These are phyloP conservation scores for Casuarius casuarius DNA, from an alignment of 2,113 vertebrate genomes.

Conservation along the genomic window DNA sequence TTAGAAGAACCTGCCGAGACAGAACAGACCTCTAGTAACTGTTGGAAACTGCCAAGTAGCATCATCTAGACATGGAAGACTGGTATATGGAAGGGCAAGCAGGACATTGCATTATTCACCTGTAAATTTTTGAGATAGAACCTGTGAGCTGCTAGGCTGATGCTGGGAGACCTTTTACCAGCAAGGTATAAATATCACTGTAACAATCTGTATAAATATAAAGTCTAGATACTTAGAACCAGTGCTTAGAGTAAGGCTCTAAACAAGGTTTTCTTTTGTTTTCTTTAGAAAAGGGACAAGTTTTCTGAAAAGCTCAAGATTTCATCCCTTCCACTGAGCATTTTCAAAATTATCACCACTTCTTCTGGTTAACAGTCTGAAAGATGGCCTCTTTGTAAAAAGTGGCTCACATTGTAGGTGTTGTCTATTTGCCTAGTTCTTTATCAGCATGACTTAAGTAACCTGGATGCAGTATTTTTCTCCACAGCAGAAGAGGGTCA, in stretches of 20 bases:
- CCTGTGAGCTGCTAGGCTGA: background rate
- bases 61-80: background rate
- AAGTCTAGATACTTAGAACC: background rate
- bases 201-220: background rate
- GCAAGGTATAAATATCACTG: background rate
- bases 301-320: background rate
- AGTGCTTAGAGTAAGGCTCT: background rate
- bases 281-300: background rate
- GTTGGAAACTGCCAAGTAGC: background rate
- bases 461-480: background rate
- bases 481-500: background rate
- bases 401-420: background rate
- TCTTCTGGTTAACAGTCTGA: background rate
- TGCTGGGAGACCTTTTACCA: background rate
- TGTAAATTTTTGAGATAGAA: background rate
- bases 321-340: background rate
- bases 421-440: background rate
- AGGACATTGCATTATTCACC: background rate
- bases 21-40: background rate
- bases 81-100: background rate
- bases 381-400: background rate
- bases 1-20: background rate
- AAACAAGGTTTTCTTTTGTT: background rate
- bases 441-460: background rate
- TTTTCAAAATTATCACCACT: background rate